These are phyloP conservation scores for Caretta caretta DNA, from an alignment of 2,113 vertebrate species.

Conservation along the genomic window DNA sequence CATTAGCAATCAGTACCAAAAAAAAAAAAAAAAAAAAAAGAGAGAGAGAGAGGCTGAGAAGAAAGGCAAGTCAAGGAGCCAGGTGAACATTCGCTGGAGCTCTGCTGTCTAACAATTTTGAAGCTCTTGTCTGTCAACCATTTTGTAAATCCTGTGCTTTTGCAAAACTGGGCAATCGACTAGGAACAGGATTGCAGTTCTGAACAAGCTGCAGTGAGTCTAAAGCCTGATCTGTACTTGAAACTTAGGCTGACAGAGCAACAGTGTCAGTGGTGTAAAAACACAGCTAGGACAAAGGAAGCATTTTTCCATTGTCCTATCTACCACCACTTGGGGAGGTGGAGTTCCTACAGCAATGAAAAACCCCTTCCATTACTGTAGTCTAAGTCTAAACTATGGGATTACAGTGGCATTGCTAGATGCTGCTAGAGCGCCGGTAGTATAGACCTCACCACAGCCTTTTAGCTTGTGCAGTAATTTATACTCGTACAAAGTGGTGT, in stretches of 20 bases:
- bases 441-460: neutral
- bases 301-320: neutral
- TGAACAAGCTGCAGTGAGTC: neutral
- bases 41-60: neutral
- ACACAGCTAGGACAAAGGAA: neutral
- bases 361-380: neutral
- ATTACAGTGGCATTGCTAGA: neutral
- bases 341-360: neutral
- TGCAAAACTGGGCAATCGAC: neutral
- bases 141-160: neutral
- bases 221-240: neutral
- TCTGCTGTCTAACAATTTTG: neutral
- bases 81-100: neutral
- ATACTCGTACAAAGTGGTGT: neutral
- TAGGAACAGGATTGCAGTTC: neutral
- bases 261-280: neutral
- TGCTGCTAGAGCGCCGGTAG: neutral
- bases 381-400: neutral
- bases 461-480: neutral
- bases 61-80: neutral
- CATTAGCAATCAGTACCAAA: neutral
- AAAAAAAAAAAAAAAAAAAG: neutral
- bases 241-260: neutral
- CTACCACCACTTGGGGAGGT: neutral
- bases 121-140: neutral